Evolutionary conservation across 2,113 vertebrate genomes (phyloP).

Genomic region (Larimichthys crocea): DNA sequence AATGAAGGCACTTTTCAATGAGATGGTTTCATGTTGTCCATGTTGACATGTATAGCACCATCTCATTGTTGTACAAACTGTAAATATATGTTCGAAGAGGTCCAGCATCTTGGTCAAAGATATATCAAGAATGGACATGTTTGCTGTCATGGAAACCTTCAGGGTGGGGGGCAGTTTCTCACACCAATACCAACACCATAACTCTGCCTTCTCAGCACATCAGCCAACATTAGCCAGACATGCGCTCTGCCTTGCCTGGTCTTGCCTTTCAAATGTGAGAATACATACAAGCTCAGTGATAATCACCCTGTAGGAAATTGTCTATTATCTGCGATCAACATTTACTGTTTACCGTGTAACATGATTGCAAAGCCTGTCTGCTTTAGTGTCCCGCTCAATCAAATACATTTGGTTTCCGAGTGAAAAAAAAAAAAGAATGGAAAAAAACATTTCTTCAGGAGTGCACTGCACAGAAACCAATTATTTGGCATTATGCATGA

Average conservation of each 20-base stretch:
- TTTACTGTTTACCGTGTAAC: conserved; percentile 30
- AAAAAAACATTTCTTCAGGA: background rate
- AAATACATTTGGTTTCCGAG: conserved; percentile 1
- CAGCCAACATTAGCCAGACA: conserved; percentile 12
- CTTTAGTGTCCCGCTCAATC: conserved; percentile 9
- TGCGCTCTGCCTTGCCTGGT: conserved; percentile 1
- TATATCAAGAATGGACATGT: background rate
- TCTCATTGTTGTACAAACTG: background rate
- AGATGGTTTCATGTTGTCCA: background rate
- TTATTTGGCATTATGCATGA: background rate
- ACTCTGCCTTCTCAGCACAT: conserved; percentile 39
- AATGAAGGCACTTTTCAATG: conserved; percentile 1
- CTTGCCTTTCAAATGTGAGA: conserved; percentile 34
- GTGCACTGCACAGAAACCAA: background rate
- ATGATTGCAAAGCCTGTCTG: conserved; percentile 4
- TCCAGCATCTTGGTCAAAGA: background rate
- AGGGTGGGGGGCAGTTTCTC: conserved; percentile 2
- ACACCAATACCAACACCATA: background rate
- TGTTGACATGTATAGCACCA: background rate
- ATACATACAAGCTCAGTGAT: conserved; percentile 37
- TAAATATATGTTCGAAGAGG: background rate
- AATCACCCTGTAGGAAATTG: conserved; percentile 21
- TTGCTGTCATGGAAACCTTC: conserved; percentile 45
- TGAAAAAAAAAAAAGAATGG: background rate
- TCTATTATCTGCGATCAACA: background rate